Evolutionary conservation across 37 sponge, comb jelly and placozoan species (phyloP), one percentile per base, ranked within the genome.

Genomic region (Ephydatia muelleri): DNA sequence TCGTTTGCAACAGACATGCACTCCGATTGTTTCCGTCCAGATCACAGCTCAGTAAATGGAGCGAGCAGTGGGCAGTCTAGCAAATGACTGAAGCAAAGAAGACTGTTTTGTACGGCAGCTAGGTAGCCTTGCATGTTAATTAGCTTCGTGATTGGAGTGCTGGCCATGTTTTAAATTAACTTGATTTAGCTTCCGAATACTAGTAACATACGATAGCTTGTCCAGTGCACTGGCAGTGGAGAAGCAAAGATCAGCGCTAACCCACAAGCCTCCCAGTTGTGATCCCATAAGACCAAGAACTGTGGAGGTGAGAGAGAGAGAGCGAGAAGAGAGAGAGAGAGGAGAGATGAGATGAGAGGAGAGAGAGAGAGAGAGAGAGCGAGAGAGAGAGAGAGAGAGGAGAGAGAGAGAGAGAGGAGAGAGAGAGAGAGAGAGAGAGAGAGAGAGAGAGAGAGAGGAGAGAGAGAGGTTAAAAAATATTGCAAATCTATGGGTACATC

Each of bases 271-370:
- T 57, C 16, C 57, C 57, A 91, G 68, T 39, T 82, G 87, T 40
- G 73, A 70, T n/a, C 87, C 87, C 69, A 69, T 27, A 4, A 91
- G 5, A 12, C 90, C 90, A 47, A 81, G 90, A 28, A 89, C 90
- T 89, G 68, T 2, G 32, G 6, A 25, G 57, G 0, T 1, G 57
- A 11, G 57, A 11, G 57, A 11, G 57, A 57, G 57, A 13, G 57
- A 57, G 57, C 1, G 57, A 57, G 57, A 57, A 57, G 57, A 57
- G 57, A 57, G 57, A 57, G 57, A 57, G 57, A 57, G 57, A 57
- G 57, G 16, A 21, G 16, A 21, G 16, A 21, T 19, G 57, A 57
- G 57, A 57, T 14, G 16, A 21, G 16, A 21, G 16, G 57, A 57
- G 57, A 57, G 57, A 57, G 57, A 57, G 57, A 57, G 57, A 57